phyloP scores from a whole-genome alignment of 2,113 vertebrate genomes.

The Aegithalos caudatus region DNA sequence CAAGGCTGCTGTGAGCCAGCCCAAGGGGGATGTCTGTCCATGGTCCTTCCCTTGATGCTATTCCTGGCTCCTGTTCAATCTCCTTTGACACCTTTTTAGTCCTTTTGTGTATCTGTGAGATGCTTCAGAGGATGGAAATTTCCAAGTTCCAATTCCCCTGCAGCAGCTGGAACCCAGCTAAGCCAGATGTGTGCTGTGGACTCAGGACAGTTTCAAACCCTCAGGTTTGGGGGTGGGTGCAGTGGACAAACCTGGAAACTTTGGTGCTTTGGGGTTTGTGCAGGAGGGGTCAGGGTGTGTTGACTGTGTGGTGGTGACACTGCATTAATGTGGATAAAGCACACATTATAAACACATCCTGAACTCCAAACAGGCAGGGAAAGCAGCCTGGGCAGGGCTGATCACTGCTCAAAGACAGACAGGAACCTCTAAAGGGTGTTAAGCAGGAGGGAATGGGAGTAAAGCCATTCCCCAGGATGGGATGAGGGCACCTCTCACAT shows the following conservation, averaged over 20 bases:
- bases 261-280: background rate
- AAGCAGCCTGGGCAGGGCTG: background rate
- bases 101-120: background rate
- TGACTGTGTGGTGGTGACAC: fast-evolving
- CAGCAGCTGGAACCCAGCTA: background rate
- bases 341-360: background rate
- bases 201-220: background rate
- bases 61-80: background rate
- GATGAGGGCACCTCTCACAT: fast-evolving
- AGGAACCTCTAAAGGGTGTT: background rate
- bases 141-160: background rate
- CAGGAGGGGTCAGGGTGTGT: fast-evolving
- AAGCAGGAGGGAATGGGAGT: background rate
- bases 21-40: fast-evolving
- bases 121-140: constrained; percentile 16
- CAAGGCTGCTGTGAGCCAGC: background rate
- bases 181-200: background rate
- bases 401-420: background rate
- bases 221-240: background rate
- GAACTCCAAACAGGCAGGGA: background rate
- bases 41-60: background rate
- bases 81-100: background rate
- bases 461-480: fast-evolving
- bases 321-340: background rate
- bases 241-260: background rate